Evolutionary conservation across 2,888 invertebrate genomes (phyloP), one percentile per base, ranked within the genome.

Genomic region (Neria commutata): DNA sequence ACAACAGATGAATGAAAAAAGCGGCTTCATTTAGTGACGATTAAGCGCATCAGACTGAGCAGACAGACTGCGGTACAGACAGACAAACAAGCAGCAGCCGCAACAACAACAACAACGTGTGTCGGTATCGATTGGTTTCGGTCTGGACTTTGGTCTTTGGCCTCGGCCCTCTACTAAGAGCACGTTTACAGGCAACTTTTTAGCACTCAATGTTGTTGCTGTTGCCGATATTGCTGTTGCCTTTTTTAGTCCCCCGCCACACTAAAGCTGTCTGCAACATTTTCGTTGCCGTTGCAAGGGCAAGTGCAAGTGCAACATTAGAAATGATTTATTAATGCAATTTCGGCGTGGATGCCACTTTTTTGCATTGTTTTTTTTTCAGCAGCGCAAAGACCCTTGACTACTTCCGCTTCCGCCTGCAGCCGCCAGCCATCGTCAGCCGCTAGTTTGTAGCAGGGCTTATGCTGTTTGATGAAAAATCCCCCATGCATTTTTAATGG

Each of bases 281-380:
- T 29, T 8, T 29, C 11, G 11, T 29, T 11, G 6, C 29, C 6
- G 29, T 29, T 29, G 29, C 6, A 49, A 29, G 19, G 25, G 49
- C 8, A 17, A 49, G 33, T 2, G 47, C n/a, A n/a, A 74, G 71
- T 71, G 75, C 72, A 74, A 73, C 72, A 74, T 77, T 75, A 75
- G 72, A 74, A 68, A 75, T 77, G 74, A 74, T 74, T 74, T 74
- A 74, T 74, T 72, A 73, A 77, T 75, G 76, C 74, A 76, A 77
- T 74, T 74, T 75, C 42, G 42, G 17, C 21, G 42, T 19, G 5
- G 42, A 42, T 42, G 42, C 5, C 21, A 19, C 21, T 42, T 42
- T 42, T 42, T 17, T 19, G 19, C 17, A 4, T 21, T 4, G 14
- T 42, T 42, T 3, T 42, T 42, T 42, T 19, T n/a, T 5, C 14